Evolutionary conservation across 2,888 invertebrate genomes (phyloP).

Genomic region (Pachymerium ferrugineum): DNA sequence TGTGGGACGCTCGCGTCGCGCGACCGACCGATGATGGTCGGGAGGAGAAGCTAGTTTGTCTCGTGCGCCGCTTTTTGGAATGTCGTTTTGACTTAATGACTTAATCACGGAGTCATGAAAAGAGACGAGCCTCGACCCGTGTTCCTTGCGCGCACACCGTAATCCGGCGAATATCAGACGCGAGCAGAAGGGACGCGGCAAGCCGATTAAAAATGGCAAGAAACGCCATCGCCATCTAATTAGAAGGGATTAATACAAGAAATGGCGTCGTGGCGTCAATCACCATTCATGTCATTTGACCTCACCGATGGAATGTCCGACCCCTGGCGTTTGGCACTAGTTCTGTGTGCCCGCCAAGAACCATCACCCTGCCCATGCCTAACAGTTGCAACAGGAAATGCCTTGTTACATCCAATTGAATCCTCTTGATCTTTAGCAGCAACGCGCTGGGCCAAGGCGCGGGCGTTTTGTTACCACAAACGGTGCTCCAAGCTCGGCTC

Average conservation of each 20-base stretch:
- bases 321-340: not conserved
- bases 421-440: slow-evolving; percentile 6
- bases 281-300: slow-evolving; percentile 1
- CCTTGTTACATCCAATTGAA: slow-evolving; percentile 1
- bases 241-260: slow-evolving; percentile 12
- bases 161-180: slow-evolving; percentile 9
- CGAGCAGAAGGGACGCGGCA: not conserved
- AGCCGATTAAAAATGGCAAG: slow-evolving; percentile 15
- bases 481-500: too few species aligned
- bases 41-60: not conserved
- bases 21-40: not conserved
- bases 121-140: slow-evolving; percentile 4
- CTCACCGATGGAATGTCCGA: not conserved
- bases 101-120: slow-evolving; percentile 21
- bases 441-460: not conserved
- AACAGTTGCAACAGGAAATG: slow-evolving; percentile 21
- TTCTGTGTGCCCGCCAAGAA: too few species aligned
- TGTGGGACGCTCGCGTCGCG: not conserved
- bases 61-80: slow-evolving; percentile 10
- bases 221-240: slow-evolving; percentile 15
- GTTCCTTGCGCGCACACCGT: slow-evolving; percentile 4
- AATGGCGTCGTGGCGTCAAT: slow-evolving; percentile 2
- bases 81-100: slow-evolving; percentile 21
- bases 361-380: too few species aligned
- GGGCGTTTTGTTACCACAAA: not conserved